Evolutionary conservation across 2,888 invertebrate species (phyloP).

Genomic region (Molorchus minor): DNA sequence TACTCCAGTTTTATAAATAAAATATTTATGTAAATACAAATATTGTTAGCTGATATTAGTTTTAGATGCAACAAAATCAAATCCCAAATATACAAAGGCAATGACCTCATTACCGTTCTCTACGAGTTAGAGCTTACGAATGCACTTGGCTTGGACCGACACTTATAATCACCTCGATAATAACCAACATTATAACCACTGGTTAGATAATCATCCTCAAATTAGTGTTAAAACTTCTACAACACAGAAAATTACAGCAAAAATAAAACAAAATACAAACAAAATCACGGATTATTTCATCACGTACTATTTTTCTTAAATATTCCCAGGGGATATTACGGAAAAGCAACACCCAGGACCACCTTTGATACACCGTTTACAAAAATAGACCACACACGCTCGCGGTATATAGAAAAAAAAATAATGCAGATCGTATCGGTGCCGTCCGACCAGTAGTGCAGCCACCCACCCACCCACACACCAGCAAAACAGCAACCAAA

Average conservation of each 20-base stretch:
- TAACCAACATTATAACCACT: neutral
- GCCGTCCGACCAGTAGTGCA: slow-evolving; percentile 7
- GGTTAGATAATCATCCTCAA: neutral
- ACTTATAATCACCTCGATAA: too few relatives aligned
- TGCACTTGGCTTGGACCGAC: too few relatives aligned
- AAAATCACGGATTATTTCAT: neutral
- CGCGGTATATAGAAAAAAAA: slow-evolving; percentile 13
- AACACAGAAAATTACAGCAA: neutral
- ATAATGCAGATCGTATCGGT: slow-evolving; percentile 13
- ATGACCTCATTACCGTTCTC: neutral
- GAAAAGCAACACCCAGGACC: slow-evolving; percentile 9
- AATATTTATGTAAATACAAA: too few relatives aligned
- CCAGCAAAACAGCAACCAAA: slow-evolving; percentile 31
- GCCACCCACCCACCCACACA: slow-evolving; percentile 22
- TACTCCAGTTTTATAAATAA: too few relatives aligned
- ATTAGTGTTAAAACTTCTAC: neutral
- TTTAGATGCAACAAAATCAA: too few relatives aligned
- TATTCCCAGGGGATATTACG: neutral
- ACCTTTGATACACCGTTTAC: slow-evolving; percentile 11
- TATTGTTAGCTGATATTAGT: too few relatives aligned
- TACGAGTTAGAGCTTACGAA: neutral
- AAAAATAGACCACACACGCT: slow-evolving; percentile 15
- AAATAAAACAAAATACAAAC: slow-evolving; percentile 9
- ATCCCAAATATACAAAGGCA: neutral
- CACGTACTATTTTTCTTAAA: slow-evolving; percentile 15